Percentiles rank a stretch among this genome's conserved stretches.
phyloP scores from a whole-genome alignment of 2,888 invertebrate species.

The Lucinisca nassula region DNA sequence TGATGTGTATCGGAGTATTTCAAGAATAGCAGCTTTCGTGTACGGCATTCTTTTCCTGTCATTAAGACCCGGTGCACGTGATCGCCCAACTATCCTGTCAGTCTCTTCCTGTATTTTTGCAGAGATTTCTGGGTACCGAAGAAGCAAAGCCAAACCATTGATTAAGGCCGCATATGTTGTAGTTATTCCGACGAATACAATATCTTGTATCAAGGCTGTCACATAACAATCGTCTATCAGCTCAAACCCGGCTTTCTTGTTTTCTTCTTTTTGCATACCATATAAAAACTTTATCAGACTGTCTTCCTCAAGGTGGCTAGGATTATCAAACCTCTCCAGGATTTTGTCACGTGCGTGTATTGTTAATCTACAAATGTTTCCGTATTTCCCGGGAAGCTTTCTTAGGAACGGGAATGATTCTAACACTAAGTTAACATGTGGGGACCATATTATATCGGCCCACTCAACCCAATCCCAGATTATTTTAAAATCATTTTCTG shows the following conservation, averaged over 20 bases:
- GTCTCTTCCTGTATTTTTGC: not conserved
- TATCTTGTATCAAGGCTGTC: not conserved
- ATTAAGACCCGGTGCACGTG: not conserved
- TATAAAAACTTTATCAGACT: not conserved
- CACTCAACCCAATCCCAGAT: constrained; percentile 10
- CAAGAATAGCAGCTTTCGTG: not conserved
- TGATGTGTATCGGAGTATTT: not conserved
- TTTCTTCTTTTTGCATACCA: not conserved
- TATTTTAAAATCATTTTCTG: not conserved
- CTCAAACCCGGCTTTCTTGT: not conserved
- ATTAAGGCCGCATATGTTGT: not conserved
- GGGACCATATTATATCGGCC: not conserved
- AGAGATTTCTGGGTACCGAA: not conserved
- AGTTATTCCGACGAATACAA: not conserved
- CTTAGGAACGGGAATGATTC: constrained; percentile 24
- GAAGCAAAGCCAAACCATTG: not conserved
- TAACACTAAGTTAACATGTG: constrained; percentile 11
- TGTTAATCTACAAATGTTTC: not conserved
- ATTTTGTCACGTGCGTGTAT: not conserved
- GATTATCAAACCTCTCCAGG: not conserved
- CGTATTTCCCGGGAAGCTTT: not conserved
- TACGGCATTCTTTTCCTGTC: not conserved
- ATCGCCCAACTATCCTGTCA: not conserved
- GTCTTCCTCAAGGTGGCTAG: too few species aligned
- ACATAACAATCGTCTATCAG: not conserved